Evolutionary conservation across 2,888 invertebrate genomes (phyloP), one percentile per base, ranked within the genome.

Genomic region (Meteorus cinctellus): DNA sequence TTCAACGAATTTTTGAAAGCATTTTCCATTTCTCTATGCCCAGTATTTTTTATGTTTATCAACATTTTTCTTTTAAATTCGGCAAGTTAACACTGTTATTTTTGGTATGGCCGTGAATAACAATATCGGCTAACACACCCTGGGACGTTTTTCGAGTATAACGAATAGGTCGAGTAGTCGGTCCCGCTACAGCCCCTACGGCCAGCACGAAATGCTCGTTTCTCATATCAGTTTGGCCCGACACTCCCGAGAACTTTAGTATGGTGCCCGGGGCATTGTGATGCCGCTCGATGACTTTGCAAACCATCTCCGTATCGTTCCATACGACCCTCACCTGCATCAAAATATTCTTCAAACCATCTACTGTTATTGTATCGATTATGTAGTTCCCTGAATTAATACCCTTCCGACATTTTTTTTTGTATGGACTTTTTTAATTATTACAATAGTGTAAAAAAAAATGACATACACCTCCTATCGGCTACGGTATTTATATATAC

Each of bases 191-290:
- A 83, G 84, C 84, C 89, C 89, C 87, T 82, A 85, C 86, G 88
- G 88, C 83, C 85, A 86, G 86, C 89, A 89, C 89, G 89, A 83
- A 87, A 82, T 83, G 85, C 81, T 88, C 87, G 85, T 89, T 88
- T 88, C 89, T 89, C 89, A 89, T 89, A 88, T 87, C 88, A 88
- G 89, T 89, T 88, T 87, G 86, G 87, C 85, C 79, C 86, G 88
- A 89, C 89, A 89, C 88, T 88, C 88, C 88, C 83, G 87, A 88
- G 87, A 89, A 89, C 85, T 89, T 89, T 85, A 84, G 70, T 70
- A 74, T 76, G 76, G 72, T 73, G 79, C 87, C 86, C 81, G 81
- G 83, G 85, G 86, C 84, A 84, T 86, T 85, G 85, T 84, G 82
- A 86, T 84, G 86, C 86, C 88, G 88, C 83, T 85, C 87, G 84